phyloP scores from a whole-genome alignment of 2,888 invertebrate species.

The Candidula unifasciata region DNA sequence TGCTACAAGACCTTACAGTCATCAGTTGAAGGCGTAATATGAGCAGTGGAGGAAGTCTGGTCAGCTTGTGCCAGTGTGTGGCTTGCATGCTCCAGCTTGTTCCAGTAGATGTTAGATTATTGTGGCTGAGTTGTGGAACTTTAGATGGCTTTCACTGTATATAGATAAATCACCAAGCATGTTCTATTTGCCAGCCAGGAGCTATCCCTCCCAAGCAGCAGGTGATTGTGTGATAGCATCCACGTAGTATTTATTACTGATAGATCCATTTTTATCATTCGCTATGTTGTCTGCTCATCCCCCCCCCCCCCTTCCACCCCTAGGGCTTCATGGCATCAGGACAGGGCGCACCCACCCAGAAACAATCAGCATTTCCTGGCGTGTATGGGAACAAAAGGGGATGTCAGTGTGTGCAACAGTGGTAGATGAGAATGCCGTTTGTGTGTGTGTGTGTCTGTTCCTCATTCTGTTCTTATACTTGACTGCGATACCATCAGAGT shows the following conservation, averaged over 20 bases:
- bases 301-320: background rate
- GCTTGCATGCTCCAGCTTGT: too few relatives aligned
- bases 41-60: too few relatives aligned
- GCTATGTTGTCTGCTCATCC: background rate
- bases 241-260: slow-evolving; percentile 48
- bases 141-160: too few relatives aligned
- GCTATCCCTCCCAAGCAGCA: background rate
- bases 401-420: background rate
- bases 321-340: background rate
- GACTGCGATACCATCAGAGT: slow-evolving; percentile 48
- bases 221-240: slow-evolving; percentile 6
- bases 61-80: too few relatives aligned
- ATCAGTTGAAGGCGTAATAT: too few relatives aligned
- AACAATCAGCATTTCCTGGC: slow-evolving; percentile 45
- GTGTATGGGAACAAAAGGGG: background rate
- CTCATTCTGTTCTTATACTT: slow-evolving; percentile 27
- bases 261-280: slow-evolving; percentile 38
- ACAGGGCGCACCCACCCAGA: background rate
- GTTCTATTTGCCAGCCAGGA: too few relatives aligned
- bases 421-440: background rate
- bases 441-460: background rate
- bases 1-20: too few relatives aligned
- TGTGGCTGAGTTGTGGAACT: too few relatives aligned
- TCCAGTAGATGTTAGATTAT: too few relatives aligned
- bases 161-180: too few relatives aligned